A percentile compares a stretch with the other conserved stretches of the same genome.
These are phyloP conservation scores for Eumerus sabulonum DNA, from an alignment of 2,888 invertebrate genomes.

Conservation along the genomic window DNA sequence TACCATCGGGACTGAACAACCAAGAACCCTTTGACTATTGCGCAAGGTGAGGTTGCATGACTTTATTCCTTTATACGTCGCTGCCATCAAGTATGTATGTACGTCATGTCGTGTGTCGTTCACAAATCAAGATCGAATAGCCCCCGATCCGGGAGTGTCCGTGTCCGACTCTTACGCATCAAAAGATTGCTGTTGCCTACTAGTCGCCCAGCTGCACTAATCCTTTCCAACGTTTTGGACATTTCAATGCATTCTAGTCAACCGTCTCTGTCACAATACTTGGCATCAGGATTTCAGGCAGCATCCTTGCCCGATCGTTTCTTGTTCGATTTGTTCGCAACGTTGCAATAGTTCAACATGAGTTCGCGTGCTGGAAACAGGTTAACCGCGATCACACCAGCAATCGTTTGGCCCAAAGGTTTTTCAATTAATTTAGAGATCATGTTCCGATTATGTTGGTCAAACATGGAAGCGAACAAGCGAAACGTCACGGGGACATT, in stretches of 20 bases:
- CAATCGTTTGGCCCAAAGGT: conserved; percentile 63
- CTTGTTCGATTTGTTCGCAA: conserved; percentile 46
- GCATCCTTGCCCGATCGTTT: conserved; percentile 16
- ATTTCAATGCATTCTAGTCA: conserved; percentile 46
- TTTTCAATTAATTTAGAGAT: conserved; percentile 71
- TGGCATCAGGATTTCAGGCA: not conserved
- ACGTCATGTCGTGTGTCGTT: too few species aligned
- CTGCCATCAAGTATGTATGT: too few species aligned
- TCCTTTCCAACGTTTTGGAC: conserved; percentile 33
- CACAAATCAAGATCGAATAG: conserved; percentile 53
- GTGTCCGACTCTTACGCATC: conserved; percentile 55
- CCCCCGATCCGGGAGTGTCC: conserved; percentile 34
- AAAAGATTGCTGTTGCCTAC: conserved; percentile 44
- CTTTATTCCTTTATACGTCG: too few species aligned
- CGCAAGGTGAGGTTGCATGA: too few species aligned
- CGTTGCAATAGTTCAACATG: conserved; percentile 67
- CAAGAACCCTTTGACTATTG: not conserved
- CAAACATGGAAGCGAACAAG: conserved; percentile 62
- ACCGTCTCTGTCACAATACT: not conserved
- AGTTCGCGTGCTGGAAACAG: conserved; percentile 68
- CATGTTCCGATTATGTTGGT: conserved; percentile 69
- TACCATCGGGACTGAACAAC: too few species aligned
- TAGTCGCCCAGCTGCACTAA: conserved; percentile 43
- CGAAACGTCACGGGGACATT: conserved; percentile 7
- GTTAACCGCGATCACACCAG: conserved; percentile 60